Evolutionary conservation across 2,113 vertebrate species (phyloP), one percentile per base, ranked within the genome.

Genomic region (Laterallus jamaicensis): DNA sequence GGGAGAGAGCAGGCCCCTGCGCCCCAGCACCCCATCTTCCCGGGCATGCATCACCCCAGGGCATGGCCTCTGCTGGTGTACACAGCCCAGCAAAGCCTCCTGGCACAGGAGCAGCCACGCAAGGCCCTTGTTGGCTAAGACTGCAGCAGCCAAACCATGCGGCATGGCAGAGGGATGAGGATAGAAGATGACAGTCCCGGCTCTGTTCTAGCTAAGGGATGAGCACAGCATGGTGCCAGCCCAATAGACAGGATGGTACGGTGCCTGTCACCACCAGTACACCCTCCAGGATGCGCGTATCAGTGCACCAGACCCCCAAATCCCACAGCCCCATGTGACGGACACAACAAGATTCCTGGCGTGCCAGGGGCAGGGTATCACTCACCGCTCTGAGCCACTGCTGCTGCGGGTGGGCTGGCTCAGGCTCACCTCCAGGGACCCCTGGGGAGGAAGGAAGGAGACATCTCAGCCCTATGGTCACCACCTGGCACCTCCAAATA

Each of bases 381-480:
- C 98, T 99, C 98, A 99, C 99, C 99, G 98, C 92, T 99, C 98
- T 0, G 98, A 98, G 96, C 98, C 98, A 7, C 98, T 99, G 96
- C 98, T 98, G 83, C 98, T 98, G 74, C 98, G 97, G 75, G 97
- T 96, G 31, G 99, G 99, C 97, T 99, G 99, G 97, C 98, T 98
- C 93, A 98, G 97, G 31, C 97, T 99, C 98, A 99, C 98, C 76
- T 99, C 99, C 97, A 98, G 95, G 89, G 98, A 98, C 79, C 97
- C 98, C 99, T 99, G 97, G 82, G 76, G 71, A 95, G 69, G 70
- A 54, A 93, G 49, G 40, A 92, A 93, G 49, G 37, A 92, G 42
- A 75, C 0, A 1, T 68, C 39, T 95, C 59, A 95, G 88, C 63
- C 44, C 32, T 25, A 40, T 1, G 0, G 16, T 10, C 32, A 25